These are phyloP conservation scores for Leptogaster cylindrica DNA, from an alignment of 2,888 invertebrate species.

Conservation along the genomic window DNA sequence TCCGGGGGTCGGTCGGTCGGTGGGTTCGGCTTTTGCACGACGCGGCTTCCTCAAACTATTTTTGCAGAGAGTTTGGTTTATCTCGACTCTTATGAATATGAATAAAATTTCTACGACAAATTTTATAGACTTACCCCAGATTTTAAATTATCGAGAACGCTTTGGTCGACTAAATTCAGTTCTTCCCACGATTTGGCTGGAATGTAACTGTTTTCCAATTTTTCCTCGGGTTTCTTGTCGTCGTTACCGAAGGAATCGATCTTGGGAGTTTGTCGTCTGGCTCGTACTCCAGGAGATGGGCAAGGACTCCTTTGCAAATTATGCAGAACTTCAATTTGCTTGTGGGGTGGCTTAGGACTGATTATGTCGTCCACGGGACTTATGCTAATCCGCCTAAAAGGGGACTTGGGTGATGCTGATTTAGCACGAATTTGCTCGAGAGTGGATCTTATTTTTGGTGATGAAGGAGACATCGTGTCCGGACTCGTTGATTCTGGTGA, in stretches of 20 bases:
- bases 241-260: constrained; percentile 30
- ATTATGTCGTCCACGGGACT: constrained; percentile 64
- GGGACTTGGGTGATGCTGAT: constrained; percentile 53
- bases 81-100: constrained; percentile 14
- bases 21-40: not conserved
- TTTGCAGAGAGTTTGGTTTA: too few species aligned
- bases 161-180: constrained; percentile 67
- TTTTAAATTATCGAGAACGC: constrained; percentile 70
- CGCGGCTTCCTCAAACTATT: not conserved
- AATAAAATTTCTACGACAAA: constrained; percentile 1
- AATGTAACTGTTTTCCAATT: constrained; percentile 27
- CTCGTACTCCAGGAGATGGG: constrained; percentile 64
- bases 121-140: constrained; percentile 68
- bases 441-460: constrained; percentile 41
- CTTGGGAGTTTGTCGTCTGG: constrained; percentile 46
- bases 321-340: constrained; percentile 72
- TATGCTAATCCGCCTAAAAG: constrained; percentile 53
- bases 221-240: constrained; percentile 47
- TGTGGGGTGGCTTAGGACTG: constrained; percentile 64
- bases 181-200: constrained; percentile 66
- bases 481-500: not conserved
- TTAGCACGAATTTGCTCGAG: constrained; percentile 43
- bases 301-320: constrained; percentile 72
- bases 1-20: not conserved
- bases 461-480: constrained; percentile 44